Evolutionary conservation across 2,113 vertebrate species (phyloP).

Genomic region (Carassius gibelio): DNA sequence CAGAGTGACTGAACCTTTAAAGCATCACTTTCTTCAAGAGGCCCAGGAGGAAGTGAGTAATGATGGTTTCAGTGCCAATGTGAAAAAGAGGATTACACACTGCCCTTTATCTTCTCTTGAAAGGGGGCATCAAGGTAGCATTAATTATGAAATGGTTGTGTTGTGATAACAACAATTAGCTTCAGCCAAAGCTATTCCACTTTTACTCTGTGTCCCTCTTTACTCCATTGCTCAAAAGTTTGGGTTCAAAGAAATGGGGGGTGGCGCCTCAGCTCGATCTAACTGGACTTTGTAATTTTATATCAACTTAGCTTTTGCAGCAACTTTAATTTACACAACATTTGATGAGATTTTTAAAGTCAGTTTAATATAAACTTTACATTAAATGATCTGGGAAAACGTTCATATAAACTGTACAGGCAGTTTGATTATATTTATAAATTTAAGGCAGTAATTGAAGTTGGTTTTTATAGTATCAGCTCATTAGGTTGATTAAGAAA

Average conservation of each 20-base stretch:
- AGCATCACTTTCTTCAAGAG: constrained; percentile 49
- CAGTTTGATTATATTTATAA: no score
- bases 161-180: neutral
- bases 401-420: no score
- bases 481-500: no score
- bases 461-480: no score
- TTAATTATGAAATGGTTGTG: constrained; percentile 8
- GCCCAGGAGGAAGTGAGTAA: constrained; percentile 46
- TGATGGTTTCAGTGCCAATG: constrained; percentile 41
- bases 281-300: no score
- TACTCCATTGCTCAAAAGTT: neutral
- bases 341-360: no score
- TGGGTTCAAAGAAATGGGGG: neutral
- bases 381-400: no score
- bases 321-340: no score
- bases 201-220: neutral
- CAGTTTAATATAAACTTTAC: no score
- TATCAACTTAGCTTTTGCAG: no score
- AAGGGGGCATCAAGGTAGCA: constrained; percentile 7
- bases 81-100: constrained; percentile 8
- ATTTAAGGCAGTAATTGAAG: no score
- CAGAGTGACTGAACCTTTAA: constrained; percentile 56
- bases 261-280: no score
- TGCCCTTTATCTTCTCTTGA: constrained; percentile 34
- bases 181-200: neutral